Base-by-base conservation (phyloP, 2,888 invertebrate species). In the Andrena camellia region DNA sequence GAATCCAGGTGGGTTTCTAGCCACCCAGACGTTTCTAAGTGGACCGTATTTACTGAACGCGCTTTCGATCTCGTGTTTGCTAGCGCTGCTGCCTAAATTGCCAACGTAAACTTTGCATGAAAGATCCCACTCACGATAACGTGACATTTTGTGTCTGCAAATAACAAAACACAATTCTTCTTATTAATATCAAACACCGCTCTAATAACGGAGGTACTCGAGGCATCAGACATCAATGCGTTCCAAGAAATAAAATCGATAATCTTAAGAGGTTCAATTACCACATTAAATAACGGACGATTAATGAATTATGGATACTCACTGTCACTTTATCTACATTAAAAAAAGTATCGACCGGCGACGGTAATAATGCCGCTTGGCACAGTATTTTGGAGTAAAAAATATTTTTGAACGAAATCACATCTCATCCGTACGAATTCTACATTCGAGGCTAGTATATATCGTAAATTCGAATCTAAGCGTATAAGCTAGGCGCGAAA, bases 41-140 rank as follows among this genome's bases (percentile, higher is more conserved):
- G 97, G 97, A 8, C 98, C 98, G 94, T 97, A 98, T 94, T 98
- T 97, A 78, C 96, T 96, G 94, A 98, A 98, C 10, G 97, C 96
- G 91, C 97, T 97, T 94, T 98, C 98, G 79, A 98, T 96, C 94
- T 98, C 98, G 93, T 97, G 97, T 94, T 98, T 98, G 17, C 98
- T 97, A 6, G 98, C 98, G 92, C 98, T 98, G 89, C 97, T 97
- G 7, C 98, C 98, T 85, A 98, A 95, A 93, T 98, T 98, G 26
- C 98, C 98, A 33, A 99, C 97, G 93, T 98, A 99, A 0, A 98
- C 98, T 94, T 98, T 98, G 94, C 98, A 98, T 33, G 97, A 97
- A 42, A 97, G 95, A 93, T 97, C 97, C 97, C 97, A 97, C 94
- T 98, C 97, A 87, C 96, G 95, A 91, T 96, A 96, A 86, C 97